Percentiles rank a stretch among this genome's conserved stretches.
Conservation (phyloP, 2,888 invertebrate species). For the Aspidiotus rigidus region DNA sequence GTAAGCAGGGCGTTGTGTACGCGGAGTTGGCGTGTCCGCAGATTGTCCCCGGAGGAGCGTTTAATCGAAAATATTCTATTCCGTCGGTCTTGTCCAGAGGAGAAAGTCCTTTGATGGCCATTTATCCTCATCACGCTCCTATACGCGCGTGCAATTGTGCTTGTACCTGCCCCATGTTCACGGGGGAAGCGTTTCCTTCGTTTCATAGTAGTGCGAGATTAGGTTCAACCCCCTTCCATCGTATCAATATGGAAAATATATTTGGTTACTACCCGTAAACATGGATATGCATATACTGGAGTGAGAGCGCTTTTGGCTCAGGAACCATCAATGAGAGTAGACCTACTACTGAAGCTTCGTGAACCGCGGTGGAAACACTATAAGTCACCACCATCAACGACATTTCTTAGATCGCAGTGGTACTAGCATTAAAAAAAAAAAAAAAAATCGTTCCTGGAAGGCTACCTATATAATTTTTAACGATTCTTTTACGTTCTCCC, state of each 20-base stretch:
- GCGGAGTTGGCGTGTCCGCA: slow-evolving; percentile 22
- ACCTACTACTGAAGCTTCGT: too few relatives aligned
- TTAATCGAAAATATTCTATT: slow-evolving; percentile 13
- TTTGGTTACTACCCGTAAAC: slow-evolving; percentile 35
- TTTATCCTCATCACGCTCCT: slow-evolving; percentile 11
- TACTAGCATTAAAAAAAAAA: too few relatives aligned
- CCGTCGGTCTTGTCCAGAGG: neutral
- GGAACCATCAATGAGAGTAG: too few relatives aligned
- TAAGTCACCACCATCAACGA: too few relatives aligned
- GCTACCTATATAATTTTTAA: too few relatives aligned
- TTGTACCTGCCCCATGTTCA: slow-evolving; percentile 15
- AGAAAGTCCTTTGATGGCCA: neutral
- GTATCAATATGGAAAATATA: slow-evolving; percentile 33
- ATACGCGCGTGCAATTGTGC: slow-evolving; percentile 9
- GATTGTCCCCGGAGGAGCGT: neutral
- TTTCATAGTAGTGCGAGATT: neutral
- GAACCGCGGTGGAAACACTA: too few relatives aligned
- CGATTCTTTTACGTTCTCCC: too few relatives aligned
- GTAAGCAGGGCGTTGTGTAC: slow-evolving; percentile 21
- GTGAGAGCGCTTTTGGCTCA: too few relatives aligned
- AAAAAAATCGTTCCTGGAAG: too few relatives aligned
- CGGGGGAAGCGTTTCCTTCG: slow-evolving; percentile 10
- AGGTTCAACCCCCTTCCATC: slow-evolving; percentile 26
- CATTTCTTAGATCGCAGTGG: too few relatives aligned
- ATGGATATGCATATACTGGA: neutral